Evolutionary conservation across 2,113 vertebrate species (phyloP).

Genomic region (Felis catus): DNA sequence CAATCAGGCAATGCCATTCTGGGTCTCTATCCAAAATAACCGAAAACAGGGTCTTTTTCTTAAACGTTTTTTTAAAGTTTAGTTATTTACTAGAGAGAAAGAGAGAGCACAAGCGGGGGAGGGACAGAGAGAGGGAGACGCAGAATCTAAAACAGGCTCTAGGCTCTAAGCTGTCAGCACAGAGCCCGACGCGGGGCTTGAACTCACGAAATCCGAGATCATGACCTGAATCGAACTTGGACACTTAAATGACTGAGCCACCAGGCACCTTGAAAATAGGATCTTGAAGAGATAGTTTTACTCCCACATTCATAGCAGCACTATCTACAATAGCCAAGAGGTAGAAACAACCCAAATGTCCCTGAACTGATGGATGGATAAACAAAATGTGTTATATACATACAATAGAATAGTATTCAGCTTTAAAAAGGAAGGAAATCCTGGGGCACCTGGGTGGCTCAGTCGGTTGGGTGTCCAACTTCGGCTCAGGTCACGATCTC

Average conservation of each 20-base stretch:
- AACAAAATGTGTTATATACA: background rate
- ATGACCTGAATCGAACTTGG: too few relatives aligned
- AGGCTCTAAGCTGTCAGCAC: too few relatives aligned
- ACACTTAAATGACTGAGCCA: too few relatives aligned
- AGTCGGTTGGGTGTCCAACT: too few relatives aligned
- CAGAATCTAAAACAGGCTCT: too few relatives aligned
- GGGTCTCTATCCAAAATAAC: background rate
- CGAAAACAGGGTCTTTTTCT: background rate
- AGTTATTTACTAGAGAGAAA: too few relatives aligned
- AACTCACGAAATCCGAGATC: too few relatives aligned
- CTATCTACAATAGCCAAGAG: background rate
- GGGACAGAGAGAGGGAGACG: too few relatives aligned
- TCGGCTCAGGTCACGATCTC: too few relatives aligned
- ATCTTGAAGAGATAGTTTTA: background rate
- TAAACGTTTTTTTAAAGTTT: too few relatives aligned
- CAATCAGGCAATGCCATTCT: background rate
- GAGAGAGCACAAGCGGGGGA: too few relatives aligned
- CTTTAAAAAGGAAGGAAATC: slow-evolving; percentile 7
- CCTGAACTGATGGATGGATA: background rate
- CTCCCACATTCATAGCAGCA: background rate
- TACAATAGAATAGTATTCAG: background rate
- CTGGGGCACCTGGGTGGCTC: background rate
- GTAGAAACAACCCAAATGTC: background rate
- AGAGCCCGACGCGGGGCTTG: too few relatives aligned
- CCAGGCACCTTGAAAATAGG: background rate